Evolutionary conservation across 2,113 vertebrate genomes (phyloP).

Genomic region (Tragelaphus scriptus): DNA sequence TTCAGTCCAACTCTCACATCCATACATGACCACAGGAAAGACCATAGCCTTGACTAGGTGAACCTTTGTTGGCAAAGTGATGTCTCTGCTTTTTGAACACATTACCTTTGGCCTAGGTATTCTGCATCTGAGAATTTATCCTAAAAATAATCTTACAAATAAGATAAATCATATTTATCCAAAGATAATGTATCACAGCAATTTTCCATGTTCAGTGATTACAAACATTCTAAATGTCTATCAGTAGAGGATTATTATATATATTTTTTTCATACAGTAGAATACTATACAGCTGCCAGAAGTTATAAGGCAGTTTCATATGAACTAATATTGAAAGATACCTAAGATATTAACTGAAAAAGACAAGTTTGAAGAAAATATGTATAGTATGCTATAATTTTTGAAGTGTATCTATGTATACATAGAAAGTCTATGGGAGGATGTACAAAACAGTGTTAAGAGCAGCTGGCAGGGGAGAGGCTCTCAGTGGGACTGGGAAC

Average conservation of each 20-base stretch:
- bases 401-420: not conserved
- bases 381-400: not conserved
- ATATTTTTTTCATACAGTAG: not conserved
- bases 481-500: not conserved
- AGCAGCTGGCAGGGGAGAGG: not conserved
- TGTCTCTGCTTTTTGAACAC: not conserved
- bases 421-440: not conserved
- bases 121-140: not conserved
- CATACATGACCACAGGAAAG: too few relatives aligned
- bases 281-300: not conserved
- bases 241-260: not conserved
- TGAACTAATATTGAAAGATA: not conserved
- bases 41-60: too few relatives aligned
- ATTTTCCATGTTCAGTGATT: not conserved
- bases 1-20: too few relatives aligned
- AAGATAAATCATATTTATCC: not conserved
- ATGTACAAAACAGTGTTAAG: not conserved
- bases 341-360: not conserved
- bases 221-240: not conserved
- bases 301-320: not conserved
- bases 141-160: conserved; percentile 1
- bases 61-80: too few relatives aligned
- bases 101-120: not conserved
- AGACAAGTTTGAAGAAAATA: not conserved
- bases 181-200: not conserved